These are phyloP conservation scores for Synchiropus splendidus DNA, from an alignment of 2,113 vertebrate species.

Conservation along the genomic window DNA sequence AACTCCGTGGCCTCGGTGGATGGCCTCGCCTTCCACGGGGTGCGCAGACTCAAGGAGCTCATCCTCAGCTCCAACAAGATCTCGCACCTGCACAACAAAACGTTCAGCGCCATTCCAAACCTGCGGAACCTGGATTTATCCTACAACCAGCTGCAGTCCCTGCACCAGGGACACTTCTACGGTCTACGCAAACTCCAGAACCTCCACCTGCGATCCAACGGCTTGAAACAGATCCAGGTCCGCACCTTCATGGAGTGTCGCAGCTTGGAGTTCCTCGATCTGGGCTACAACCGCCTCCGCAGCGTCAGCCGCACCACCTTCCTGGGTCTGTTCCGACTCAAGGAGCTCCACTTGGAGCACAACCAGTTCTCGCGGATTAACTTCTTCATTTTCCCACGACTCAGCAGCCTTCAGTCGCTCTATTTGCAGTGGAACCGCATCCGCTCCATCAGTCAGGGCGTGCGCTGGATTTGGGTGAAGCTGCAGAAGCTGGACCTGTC, in stretches of 20 bases:
- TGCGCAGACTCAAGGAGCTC: slow-evolving; percentile 88
- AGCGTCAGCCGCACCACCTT: slow-evolving; percentile 87
- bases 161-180: slow-evolving; percentile 84
- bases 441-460: slow-evolving; percentile 80
- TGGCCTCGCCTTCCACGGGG: slow-evolving; percentile 83
- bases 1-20: slow-evolving; percentile 82
- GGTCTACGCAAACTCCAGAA: slow-evolving; percentile 89
- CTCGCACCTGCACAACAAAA: slow-evolving; percentile 79
- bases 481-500: slow-evolving; percentile 93
- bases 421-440: slow-evolving; percentile 96
- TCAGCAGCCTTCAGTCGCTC: slow-evolving; percentile 86
- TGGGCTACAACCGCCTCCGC: slow-evolving; percentile 91
- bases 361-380: slow-evolving; percentile 96
- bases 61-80: slow-evolving; percentile 96
- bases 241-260: slow-evolving; percentile 92
- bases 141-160: slow-evolving; percentile 84
- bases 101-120: slow-evolving; percentile 85
- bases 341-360: slow-evolving; percentile 91
- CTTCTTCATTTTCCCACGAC: slow-evolving; percentile 88
- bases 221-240: slow-evolving; percentile 76
- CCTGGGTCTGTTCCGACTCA: slow-evolving; percentile 82
- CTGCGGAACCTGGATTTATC: slow-evolving; percentile 91
- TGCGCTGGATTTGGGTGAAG: slow-evolving; percentile 88
- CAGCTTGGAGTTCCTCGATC: slow-evolving; percentile 90
- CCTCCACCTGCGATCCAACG: slow-evolving; percentile 87